Evolutionary conservation across 2,113 vertebrate species (phyloP).

Genomic region (Spea bombifrons): DNA sequence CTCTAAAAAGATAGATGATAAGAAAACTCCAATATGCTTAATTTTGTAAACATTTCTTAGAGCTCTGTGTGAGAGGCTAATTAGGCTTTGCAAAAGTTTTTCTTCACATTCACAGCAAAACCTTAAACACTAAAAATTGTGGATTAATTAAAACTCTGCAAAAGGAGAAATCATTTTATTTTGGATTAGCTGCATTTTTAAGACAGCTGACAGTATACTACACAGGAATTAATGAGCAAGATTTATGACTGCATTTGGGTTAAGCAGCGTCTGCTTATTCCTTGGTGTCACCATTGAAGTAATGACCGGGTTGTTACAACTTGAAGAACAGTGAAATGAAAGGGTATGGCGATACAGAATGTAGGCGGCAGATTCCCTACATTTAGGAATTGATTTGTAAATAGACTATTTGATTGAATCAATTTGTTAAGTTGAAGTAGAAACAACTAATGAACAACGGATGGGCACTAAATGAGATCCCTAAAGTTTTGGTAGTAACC

Average conservation of each 20-base stretch:
- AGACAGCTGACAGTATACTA: not conserved
- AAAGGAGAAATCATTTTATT: constrained; percentile 30
- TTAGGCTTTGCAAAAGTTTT: constrained; percentile 31
- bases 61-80: constrained; percentile 29
- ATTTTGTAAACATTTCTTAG: constrained; percentile 23
- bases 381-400: too few relatives aligned
- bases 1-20: not conserved
- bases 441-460: too few relatives aligned
- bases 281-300: constrained; percentile 41
- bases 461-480: too few relatives aligned
- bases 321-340: not conserved
- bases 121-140: not conserved
- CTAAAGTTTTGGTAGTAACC: too few relatives aligned
- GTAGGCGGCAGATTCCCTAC: too few relatives aligned
- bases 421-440: too few relatives aligned
- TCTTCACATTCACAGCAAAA: constrained; percentile 18
- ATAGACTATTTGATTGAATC: too few relatives aligned
- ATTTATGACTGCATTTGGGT: constrained; percentile 22
- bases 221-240: constrained; percentile 21
- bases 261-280: constrained; percentile 4
- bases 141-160: constrained; percentile 29
- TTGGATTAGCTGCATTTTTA: not conserved
- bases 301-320: not conserved
- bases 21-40: constrained; percentile 27
- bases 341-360: too few relatives aligned